Percentiles rank a stretch among this genome's conserved stretches.
phyloP scores from a whole-genome alignment of 2,888 invertebrate species.

The Agriopis marginaria region DNA sequence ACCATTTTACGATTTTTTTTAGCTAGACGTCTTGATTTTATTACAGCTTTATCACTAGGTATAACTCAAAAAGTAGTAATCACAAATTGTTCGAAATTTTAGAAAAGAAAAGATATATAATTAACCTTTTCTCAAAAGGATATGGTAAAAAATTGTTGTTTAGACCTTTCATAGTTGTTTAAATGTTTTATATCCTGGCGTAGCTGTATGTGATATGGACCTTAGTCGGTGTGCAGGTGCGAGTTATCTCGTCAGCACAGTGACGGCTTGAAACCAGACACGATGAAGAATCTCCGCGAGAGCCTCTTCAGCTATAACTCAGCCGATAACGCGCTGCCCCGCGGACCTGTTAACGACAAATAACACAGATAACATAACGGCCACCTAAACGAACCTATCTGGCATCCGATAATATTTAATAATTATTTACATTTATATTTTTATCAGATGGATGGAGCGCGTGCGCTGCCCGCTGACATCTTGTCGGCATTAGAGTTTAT shows the following conservation, averaged over 20 bases:
- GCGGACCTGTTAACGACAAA: conserved; percentile 82
- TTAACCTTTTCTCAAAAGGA: too few species aligned
- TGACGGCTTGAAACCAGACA: conserved; percentile 73
- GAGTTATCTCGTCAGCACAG: conserved; percentile 61
- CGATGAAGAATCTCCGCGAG: conserved; percentile 63
- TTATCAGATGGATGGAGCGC: conserved; percentile 79
- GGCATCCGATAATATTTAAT: conserved; percentile 82
- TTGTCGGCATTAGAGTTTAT: conserved; percentile 61
- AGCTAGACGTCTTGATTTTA: too few species aligned
- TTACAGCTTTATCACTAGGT: too few species aligned
- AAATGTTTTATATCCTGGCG: not conserved
- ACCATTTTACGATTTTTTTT: too few species aligned
- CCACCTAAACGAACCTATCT: conserved; percentile 82
- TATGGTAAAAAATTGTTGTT: not conserved
- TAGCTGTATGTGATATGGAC: conserved; percentile 31
- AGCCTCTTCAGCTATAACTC: conserved; percentile 72
- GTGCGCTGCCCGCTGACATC: conserved; percentile 69
- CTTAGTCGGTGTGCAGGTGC: conserved; percentile 55
- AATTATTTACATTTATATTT: conserved; percentile 80
- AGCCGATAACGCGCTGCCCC: conserved; percentile 76
- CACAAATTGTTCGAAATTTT: too few species aligned
- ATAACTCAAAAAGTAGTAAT: too few species aligned
- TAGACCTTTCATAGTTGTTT: not conserved
- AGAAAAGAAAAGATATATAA: too few species aligned
- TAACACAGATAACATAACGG: conserved; percentile 81